Conservation (phyloP, 2,113 vertebrate species). For the Carollia perspicillata region DNA sequence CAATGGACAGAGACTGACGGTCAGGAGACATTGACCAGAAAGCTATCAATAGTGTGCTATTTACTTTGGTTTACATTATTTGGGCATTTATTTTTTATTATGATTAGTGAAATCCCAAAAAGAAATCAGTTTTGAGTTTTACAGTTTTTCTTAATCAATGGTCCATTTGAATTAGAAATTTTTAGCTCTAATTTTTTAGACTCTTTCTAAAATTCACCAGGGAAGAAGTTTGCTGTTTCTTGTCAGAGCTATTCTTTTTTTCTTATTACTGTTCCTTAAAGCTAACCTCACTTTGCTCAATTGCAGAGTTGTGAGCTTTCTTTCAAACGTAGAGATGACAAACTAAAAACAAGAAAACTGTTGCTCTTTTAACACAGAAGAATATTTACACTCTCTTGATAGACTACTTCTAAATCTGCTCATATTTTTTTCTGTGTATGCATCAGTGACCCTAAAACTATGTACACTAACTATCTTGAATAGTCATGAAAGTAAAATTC, state of each 20-base stretch:
- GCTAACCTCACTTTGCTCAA: neutral
- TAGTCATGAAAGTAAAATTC: neutral
- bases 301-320: neutral
- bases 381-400: neutral
- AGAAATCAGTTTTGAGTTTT: neutral
- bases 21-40: neutral
- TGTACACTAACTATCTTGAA: neutral
- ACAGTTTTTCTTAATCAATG: neutral
- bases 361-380: neutral
- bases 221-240: neutral
- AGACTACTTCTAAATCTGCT: neutral
- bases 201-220: neutral
- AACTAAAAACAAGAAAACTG: neutral
- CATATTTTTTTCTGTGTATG: neutral
- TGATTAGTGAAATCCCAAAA: conserved; percentile 23
- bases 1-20: neutral
- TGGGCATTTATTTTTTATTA: neutral
- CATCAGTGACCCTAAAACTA: neutral
- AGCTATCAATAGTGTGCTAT: neutral
- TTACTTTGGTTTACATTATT: neutral
- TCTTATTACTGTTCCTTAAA: neutral
- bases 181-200: neutral
- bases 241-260: neutral
- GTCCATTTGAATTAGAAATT: neutral
- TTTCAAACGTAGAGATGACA: neutral